Evolutionary conservation across 30 jellyfish, hydroid and myxozoan species (phyloP).

Genomic region (Phacellophora camtschatica): DNA sequence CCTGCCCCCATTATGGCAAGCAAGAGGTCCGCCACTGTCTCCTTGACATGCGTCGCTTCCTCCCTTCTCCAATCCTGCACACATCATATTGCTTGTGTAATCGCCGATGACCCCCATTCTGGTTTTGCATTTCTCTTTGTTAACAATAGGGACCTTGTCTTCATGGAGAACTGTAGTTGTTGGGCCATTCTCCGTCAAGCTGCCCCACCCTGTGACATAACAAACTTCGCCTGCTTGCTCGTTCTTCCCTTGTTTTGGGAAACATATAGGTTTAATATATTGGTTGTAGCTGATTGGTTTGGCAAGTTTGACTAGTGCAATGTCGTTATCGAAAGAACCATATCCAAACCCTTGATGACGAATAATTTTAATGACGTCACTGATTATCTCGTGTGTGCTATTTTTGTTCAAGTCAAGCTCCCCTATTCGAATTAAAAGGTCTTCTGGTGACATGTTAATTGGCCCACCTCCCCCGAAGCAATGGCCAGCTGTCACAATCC

Average conservation of each 20-base stretch:
- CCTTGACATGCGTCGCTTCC: constrained; percentile 8
- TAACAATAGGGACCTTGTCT: not conserved
- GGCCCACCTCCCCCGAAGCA: constrained; percentile 18
- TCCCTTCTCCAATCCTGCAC: not conserved
- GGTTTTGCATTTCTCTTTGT: not conserved
- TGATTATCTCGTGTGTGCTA: not conserved
- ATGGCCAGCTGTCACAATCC: not conserved
- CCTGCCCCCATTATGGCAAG: constrained; percentile 4
- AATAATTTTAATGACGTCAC: not conserved
- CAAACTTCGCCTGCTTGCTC: constrained; percentile 1
- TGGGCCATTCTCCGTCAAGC: constrained; percentile 3
- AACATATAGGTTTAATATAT: constrained; percentile 24
- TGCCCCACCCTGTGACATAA: constrained; percentile 56
- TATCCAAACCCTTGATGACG: constrained; percentile 15
- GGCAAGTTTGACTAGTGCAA: constrained; percentile 24
- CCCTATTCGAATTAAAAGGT: not conserved
- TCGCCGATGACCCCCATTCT: not conserved
- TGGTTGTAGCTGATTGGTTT: constrained; percentile 17
- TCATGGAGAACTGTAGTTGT: constrained; percentile 22
- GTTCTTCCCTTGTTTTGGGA: constrained; percentile 16
- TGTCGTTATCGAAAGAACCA: constrained; percentile 25
- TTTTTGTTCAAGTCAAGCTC: constrained; percentile 4
- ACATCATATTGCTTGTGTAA: not conserved
- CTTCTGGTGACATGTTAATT: not conserved
- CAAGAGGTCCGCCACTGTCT: constrained; percentile 30